Conservation (phyloP, 1,140 invertebrate species). For the Caerostris darwini region DNA sequence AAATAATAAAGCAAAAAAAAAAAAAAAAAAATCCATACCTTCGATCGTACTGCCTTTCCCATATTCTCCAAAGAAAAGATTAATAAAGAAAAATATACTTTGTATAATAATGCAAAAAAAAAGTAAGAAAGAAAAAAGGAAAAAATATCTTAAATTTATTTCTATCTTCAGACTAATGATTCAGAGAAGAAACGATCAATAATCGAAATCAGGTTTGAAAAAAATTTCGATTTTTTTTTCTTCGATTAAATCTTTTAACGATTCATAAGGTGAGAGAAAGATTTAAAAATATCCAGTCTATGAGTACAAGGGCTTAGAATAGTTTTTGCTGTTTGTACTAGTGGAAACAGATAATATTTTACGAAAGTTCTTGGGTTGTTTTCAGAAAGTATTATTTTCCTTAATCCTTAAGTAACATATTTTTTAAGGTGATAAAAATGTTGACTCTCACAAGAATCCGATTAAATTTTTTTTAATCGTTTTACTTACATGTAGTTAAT, state of each 20-base stretch:
- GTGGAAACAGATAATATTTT: slow-evolving; percentile 42
- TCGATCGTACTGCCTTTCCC: slow-evolving; percentile 56
- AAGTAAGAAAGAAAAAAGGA: background rate
- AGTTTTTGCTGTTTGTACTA: background rate
- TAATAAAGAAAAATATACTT: slow-evolving; percentile 27
- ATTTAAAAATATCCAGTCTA: slow-evolving; percentile 12
- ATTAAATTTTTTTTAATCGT: slow-evolving; percentile 39
- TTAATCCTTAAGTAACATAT: slow-evolving; percentile 62
- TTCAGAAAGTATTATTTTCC: slow-evolving; percentile 54
- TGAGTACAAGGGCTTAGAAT: slow-evolving; percentile 54
- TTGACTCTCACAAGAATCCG: slow-evolving; percentile 12
- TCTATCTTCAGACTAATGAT: slow-evolving; percentile 61
- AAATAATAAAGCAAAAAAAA: too few relatives aligned
- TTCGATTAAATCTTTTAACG: slow-evolving; percentile 71
- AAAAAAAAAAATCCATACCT: background rate
- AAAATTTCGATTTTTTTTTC: slow-evolving; percentile 8
- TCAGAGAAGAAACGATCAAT: slow-evolving; percentile 63
- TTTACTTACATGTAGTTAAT: too few relatives aligned
- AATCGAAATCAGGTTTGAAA: slow-evolving; percentile 38
- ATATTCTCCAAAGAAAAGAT: background rate
- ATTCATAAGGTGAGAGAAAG: slow-evolving; percentile 9
- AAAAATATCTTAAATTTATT: slow-evolving; percentile 56
- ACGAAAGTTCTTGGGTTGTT: slow-evolving; percentile 25
- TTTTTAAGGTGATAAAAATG: background rate
- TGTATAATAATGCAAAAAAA: slow-evolving; percentile 21